Conservation (phyloP, 2,888 invertebrate genomes). For the Lasioglossum vierecki region DNA sequence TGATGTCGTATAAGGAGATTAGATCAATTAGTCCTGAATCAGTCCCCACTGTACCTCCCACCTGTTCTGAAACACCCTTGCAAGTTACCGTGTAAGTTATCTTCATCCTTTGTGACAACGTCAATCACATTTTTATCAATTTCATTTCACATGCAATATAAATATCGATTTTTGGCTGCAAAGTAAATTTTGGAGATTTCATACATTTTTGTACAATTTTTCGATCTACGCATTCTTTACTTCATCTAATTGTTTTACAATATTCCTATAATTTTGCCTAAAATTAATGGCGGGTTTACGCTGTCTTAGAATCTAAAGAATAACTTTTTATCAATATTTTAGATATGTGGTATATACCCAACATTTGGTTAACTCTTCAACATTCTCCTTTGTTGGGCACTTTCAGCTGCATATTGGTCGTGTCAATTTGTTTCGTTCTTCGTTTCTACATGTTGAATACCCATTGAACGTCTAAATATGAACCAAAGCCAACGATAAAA, state of each 20-base stretch:
- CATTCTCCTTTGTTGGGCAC: not conserved
- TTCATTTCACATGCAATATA: not conserved
- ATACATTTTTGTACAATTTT: not conserved
- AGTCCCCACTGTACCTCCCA: not conserved
- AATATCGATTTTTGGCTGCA: not conserved
- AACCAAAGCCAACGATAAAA: slow-evolving; percentile 46
- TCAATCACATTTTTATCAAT: not conserved
- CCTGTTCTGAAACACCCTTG: not conserved
- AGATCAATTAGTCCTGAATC: not conserved
- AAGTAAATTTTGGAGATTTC: not conserved
- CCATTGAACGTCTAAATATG: slow-evolving; percentile 61
- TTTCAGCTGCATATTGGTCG: slow-evolving; percentile 28
- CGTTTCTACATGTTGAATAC: slow-evolving; percentile 53
- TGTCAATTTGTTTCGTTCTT: slow-evolving; percentile 33
- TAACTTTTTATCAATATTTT: not conserved
- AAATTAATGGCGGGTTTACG: not conserved
- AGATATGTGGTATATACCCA: not conserved
- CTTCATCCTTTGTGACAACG: not conserved
- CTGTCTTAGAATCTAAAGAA: not conserved
- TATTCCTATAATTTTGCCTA: not conserved
- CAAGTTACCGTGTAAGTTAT: not conserved
- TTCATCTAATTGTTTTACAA: not conserved
- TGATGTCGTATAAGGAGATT: too few species aligned
- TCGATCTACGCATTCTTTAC: not conserved
- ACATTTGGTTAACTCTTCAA: not conserved